These are phyloP conservation scores for Globicephala melas DNA, from an alignment of 2,113 vertebrate genomes.

Conservation along the genomic window DNA sequence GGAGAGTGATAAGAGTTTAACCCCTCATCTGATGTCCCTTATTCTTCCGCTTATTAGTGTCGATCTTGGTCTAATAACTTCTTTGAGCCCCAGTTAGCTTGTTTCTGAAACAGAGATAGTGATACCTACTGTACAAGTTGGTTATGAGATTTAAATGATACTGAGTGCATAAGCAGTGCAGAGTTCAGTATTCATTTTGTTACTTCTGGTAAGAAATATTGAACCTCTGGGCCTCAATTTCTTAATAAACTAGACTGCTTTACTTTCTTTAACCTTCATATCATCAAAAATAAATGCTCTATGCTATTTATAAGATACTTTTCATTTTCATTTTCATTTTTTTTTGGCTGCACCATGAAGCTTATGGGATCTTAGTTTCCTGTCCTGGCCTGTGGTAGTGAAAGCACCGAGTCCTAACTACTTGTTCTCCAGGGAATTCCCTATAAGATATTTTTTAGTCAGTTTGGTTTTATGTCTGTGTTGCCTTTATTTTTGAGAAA, in stretches of 20 bases:
- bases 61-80: background rate
- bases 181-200: background rate
- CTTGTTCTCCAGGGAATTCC: background rate
- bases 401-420: background rate
- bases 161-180: background rate
- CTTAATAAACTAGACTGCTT: background rate
- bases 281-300: background rate
- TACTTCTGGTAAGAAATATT: background rate
- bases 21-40: background rate
- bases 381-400: background rate
- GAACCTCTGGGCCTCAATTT: background rate
- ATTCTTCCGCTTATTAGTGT: background rate
- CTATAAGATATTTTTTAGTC: background rate
- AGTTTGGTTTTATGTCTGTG: background rate
- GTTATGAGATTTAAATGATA: background rate
- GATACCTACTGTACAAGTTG: background rate
- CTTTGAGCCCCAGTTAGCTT: background rate
- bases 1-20: background rate
- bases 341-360: background rate
- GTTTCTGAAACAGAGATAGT: background rate
- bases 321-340: too few relatives aligned
- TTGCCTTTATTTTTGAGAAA: background rate
- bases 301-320: background rate
- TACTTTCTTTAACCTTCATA: background rate
- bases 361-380: background rate